A percentile compares a stretch with the other conserved stretches of the same genome.
These are phyloP conservation scores for Ephydatia muelleri DNA, from an alignment of 37 sponge, comb jelly and placozoan species.

Conservation along the genomic window DNA sequence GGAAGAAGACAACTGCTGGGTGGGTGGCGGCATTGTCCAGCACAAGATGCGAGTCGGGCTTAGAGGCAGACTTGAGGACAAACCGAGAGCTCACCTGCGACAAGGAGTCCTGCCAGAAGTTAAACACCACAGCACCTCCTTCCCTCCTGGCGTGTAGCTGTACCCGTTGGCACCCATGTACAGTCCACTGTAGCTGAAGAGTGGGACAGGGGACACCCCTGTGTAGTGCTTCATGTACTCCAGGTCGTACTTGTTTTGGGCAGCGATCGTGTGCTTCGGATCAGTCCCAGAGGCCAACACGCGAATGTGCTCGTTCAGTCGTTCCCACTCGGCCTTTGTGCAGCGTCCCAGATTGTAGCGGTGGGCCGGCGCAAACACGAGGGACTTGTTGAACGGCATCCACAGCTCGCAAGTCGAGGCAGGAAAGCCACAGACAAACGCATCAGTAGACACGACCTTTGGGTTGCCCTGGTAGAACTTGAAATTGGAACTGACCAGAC, in stretches of 20 bases:
- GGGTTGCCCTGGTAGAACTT: conserved; percentile 36
- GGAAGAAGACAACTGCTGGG: conserved; percentile 44
- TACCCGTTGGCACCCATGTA: conserved; percentile 10
- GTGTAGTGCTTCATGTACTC: conserved; percentile 60
- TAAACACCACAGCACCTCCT: conserved; percentile 6
- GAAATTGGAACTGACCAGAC: conserved; percentile 27
- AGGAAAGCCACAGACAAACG: conserved; percentile 47
- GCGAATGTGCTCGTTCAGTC: conserved; percentile 41
- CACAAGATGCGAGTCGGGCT: conserved; percentile 9
- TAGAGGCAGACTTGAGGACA: background rate
- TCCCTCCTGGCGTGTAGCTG: conserved; percentile 16
- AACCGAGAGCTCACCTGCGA: conserved; percentile 5
- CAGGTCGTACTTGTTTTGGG: conserved; percentile 31
- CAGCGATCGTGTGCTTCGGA: conserved; percentile 37
- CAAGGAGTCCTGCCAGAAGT: background rate
- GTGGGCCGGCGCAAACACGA: conserved; percentile 38
- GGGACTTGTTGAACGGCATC: conserved; percentile 63
- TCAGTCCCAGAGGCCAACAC: conserved; percentile 23
- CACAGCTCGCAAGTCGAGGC: conserved; percentile 45
- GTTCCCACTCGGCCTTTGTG: conserved; percentile 18
- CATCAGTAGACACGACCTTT: conserved; percentile 19
- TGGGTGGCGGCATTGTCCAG: conserved; percentile 31
- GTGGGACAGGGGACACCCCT: conserved; percentile 29
- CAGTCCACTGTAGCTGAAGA: conserved; percentile 18
- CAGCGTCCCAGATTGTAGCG: conserved; percentile 51